A percentile compares a stretch with the other conserved stretches of the same genome.
These are phyloP conservation scores for Lordiphosa stackelbergi DNA, from an alignment of 1,140 invertebrate species.

Conservation along the genomic window DNA sequence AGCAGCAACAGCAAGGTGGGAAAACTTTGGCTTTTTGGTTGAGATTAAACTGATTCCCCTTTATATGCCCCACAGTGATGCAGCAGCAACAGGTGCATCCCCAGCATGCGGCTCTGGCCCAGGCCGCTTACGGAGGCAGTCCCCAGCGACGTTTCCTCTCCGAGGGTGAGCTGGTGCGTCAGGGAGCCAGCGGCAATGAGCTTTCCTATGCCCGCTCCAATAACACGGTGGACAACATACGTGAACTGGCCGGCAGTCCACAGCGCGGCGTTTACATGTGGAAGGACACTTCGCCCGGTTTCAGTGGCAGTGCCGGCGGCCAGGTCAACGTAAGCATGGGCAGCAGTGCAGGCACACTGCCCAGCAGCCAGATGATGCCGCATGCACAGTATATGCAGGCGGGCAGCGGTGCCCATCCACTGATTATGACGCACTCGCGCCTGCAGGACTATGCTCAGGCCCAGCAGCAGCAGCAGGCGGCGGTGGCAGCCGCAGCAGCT, in stretches of 20 bases:
- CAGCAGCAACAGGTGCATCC: slow-evolving; percentile 38
- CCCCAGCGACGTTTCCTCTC: slow-evolving; percentile 91
- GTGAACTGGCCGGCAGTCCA: slow-evolving; percentile 89
- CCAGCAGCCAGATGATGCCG: slow-evolving; percentile 60
- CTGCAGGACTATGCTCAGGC: slow-evolving; percentile 61
- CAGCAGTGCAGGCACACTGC: slow-evolving; percentile 70
- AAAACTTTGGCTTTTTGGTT: not conserved
- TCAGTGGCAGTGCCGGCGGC: slow-evolving; percentile 38
- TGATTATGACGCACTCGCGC: slow-evolving; percentile 71
- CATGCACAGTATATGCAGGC: slow-evolving; percentile 69
- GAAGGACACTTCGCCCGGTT: slow-evolving; percentile 85
- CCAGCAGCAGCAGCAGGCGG: slow-evolving; percentile 33
- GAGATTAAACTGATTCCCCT: not conserved
- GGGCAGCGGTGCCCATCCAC: slow-evolving; percentile 54
- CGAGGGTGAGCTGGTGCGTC: slow-evolving; percentile 89
- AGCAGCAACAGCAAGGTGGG: slow-evolving; percentile 63
- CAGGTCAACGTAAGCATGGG: slow-evolving; percentile 49
- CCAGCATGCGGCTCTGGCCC: slow-evolving; percentile 48
- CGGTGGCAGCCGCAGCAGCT: slow-evolving; percentile 52
- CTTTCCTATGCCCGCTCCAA: slow-evolving; percentile 80
- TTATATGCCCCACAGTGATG: slow-evolving; percentile 19
- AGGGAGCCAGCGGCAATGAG: slow-evolving; percentile 79
- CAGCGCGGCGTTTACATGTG: slow-evolving; percentile 90
- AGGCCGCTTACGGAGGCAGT: slow-evolving; percentile 79
- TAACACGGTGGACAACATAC: slow-evolving; percentile 83